phyloP scores from a whole-genome alignment of 1,140 invertebrate genomes.

The Orius insidiosus region DNA sequence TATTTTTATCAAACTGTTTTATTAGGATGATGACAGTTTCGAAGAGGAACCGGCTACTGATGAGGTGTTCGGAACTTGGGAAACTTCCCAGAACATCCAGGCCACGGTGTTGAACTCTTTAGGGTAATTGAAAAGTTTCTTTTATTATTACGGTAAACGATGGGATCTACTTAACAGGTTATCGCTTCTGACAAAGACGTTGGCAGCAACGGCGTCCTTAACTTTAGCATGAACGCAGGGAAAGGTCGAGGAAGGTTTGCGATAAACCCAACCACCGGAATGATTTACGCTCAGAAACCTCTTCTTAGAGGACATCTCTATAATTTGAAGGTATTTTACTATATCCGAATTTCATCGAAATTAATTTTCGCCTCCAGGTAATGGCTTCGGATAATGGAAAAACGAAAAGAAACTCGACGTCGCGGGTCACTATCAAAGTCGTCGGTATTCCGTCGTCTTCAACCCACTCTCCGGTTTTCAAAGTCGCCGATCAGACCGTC shows the following conservation, averaged over 20 bases:
- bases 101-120: no score
- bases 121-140: not conserved
- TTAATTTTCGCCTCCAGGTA: no score
- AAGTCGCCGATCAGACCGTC: conserved; percentile 38
- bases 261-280: conserved; percentile 56
- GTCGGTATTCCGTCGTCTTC: conserved; percentile 36
- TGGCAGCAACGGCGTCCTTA: conserved; percentile 60
- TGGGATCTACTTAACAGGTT: conserved; percentile 31
- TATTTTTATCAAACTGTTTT: not conserved
- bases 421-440: conserved; percentile 48
- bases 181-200: conserved; percentile 67
- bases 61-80: not conserved
- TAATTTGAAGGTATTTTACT: conserved; percentile 47
- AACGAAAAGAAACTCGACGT: conserved; percentile 43
- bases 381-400: conserved; percentile 58
- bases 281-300: conserved; percentile 48
- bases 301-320: conserved; percentile 56
- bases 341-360: no score
- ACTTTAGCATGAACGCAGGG: conserved; percentile 57
- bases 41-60: not conserved
- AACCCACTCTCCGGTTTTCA: conserved; percentile 39
- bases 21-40: conserved; percentile 3
- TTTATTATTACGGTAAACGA: conserved; percentile 5
- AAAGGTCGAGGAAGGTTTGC: conserved; percentile 53
- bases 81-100: no score